A percentile compares a stretch with the other conserved stretches of the same genome.
Evolutionary conservation across 2,113 vertebrate genomes (phyloP).

Genomic region (Colossoma macropomum): DNA sequence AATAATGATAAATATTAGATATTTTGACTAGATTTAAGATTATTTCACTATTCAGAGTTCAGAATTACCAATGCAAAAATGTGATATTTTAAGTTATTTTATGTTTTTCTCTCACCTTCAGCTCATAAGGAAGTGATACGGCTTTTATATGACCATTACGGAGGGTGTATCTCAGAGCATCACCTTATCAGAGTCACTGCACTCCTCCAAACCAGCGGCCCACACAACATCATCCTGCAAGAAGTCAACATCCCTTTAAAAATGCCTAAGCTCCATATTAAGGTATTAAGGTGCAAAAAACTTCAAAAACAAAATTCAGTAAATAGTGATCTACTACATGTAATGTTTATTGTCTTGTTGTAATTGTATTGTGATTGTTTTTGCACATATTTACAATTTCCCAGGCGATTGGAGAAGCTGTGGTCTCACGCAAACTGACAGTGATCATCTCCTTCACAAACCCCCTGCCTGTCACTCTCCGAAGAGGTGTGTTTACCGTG

Average conservation of each 20-base stretch:
- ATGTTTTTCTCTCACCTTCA: constrained; percentile 42
- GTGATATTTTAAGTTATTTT: not conserved
- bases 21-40: no score
- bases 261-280: constrained; percentile 69
- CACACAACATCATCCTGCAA: constrained; percentile 61
- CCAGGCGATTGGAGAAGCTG: constrained; percentile 70
- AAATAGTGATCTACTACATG: not conserved
- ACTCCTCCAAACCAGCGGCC: constrained; percentile 56
- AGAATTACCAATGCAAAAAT: no score
- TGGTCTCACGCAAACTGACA: constrained; percentile 55
- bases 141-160: constrained; percentile 75
- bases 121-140: constrained; percentile 76
- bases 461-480: constrained; percentile 74
- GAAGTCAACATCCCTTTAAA: constrained; percentile 73
- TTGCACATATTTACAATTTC: constrained; percentile 7
- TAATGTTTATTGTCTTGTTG: not conserved
- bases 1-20: no score
- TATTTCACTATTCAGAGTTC: no score
- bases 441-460: constrained; percentile 75
- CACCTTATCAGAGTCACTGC: constrained; percentile 74
- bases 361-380: not conserved
- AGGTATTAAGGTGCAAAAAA: constrained; percentile 60
- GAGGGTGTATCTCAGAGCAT: constrained; percentile 70
- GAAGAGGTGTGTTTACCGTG: constrained; percentile 74
- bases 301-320: not conserved